Conservation (phyloP, 1,140 invertebrate genomes). For the Drosophila nannoptera region DNA sequence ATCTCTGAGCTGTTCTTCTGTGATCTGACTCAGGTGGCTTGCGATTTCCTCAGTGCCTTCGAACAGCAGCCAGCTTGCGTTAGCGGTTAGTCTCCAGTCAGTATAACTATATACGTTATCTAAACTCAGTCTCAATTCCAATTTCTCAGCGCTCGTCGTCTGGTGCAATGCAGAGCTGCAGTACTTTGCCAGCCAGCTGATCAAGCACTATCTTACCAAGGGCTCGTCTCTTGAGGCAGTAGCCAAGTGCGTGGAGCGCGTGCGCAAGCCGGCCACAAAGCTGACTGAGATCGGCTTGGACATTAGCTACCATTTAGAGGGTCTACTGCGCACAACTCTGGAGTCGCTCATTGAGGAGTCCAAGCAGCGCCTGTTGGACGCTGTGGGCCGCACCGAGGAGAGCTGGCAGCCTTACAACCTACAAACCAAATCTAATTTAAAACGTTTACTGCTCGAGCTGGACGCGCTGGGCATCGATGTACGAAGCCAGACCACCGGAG, state of each 20-base stretch:
- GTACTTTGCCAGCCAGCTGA: conserved; percentile 89
- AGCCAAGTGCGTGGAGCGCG: conserved; percentile 90
- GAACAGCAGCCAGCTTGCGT: conserved; percentile 74
- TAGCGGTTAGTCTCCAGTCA: conserved; percentile 55
- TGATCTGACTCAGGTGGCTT: conserved; percentile 75
- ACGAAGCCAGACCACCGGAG: conserved; percentile 69
- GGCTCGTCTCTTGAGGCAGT: conserved; percentile 90
- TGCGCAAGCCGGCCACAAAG: conserved; percentile 87
- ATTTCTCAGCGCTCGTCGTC: conserved; percentile 87
- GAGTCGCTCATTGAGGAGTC: conserved; percentile 78
- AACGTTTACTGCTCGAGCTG: conserved; percentile 80
- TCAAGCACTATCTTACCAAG: conserved; percentile 94
- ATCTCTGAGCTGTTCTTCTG: conserved; percentile 78
- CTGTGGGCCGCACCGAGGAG: conserved; percentile 87
- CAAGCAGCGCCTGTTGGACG: conserved; percentile 81
- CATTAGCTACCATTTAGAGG: conserved; percentile 90
- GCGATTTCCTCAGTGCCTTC: conserved; percentile 75
- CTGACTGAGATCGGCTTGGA: conserved; percentile 82
- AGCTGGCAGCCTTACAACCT: conserved; percentile 86
- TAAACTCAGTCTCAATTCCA: background rate
- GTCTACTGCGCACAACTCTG: conserved; percentile 86
- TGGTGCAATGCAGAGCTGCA: conserved; percentile 94
- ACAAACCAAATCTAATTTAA: conserved; percentile 81
- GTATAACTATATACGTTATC: too few species aligned
- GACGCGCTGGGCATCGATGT: conserved; percentile 80